phyloP scores from a whole-genome alignment of 2,113 vertebrate species.

The Choloepus hoffmanni region DNA sequence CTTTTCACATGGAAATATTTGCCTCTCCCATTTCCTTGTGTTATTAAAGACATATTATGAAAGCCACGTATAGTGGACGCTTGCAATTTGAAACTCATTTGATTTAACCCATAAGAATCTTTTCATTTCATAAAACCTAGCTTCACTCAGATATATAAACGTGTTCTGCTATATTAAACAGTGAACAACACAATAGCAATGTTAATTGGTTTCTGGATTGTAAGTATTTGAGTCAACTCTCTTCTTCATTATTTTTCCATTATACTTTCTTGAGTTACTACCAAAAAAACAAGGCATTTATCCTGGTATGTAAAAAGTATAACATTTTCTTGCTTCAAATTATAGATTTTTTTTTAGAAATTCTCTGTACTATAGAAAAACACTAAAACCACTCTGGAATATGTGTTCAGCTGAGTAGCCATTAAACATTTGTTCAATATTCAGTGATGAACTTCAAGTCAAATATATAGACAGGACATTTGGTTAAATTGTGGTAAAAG shows the following conservation, averaged over 20 bases:
- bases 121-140: slow-evolving; percentile 64
- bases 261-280: slow-evolving; percentile 28
- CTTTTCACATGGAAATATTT: slow-evolving; percentile 42
- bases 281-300: not conserved
- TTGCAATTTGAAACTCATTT: slow-evolving; percentile 60
- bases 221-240: not conserved
- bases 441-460: not conserved
- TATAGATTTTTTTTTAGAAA: slow-evolving; percentile 25
- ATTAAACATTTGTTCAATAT: not conserved
- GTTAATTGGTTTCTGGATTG: slow-evolving; percentile 12
- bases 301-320: not conserved
- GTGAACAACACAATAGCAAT: not conserved
- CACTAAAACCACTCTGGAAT: not conserved
- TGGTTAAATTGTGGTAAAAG: not conserved
- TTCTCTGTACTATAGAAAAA: not conserved
- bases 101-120: slow-evolving; percentile 57
- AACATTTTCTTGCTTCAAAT: not conserved
- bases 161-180: not conserved
- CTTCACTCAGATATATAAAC: slow-evolving; percentile 40
- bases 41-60: slow-evolving; percentile 16
- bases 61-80: not conserved
- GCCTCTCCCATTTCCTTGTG: not conserved
- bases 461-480: not conserved
- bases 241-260: slow-evolving; percentile 19
- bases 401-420: not conserved